A percentile compares a stretch with the other conserved stretches of the same genome.
phyloP scores from a whole-genome alignment of 2,113 vertebrate species.

The Paraplagusia blochii region DNA sequence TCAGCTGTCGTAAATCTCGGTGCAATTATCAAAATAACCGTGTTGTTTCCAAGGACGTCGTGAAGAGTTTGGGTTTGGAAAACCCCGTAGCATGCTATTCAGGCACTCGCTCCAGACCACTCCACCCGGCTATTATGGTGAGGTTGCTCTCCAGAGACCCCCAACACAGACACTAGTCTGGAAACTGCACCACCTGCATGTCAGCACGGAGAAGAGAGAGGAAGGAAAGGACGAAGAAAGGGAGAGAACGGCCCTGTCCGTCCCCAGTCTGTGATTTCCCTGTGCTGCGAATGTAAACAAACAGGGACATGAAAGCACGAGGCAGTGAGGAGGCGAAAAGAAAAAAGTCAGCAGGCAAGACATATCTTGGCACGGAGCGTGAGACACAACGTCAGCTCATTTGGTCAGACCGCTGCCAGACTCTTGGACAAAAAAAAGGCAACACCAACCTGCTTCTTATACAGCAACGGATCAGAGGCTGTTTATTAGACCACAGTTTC shows the following conservation, averaged over 20 bases:
- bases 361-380: conserved; percentile 62
- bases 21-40: conserved; percentile 30
- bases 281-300: conserved; percentile 63
- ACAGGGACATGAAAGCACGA: conserved; percentile 51
- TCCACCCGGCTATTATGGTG: conserved; percentile 68
- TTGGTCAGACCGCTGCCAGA: conserved; percentile 52
- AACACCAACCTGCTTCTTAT: no score
- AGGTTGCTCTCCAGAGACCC: conserved; percentile 65
- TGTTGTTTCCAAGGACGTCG: conserved; percentile 47
- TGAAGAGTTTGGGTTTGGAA: conserved; percentile 61
- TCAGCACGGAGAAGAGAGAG: conserved; percentile 27
- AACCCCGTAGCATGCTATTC: conserved; percentile 62
- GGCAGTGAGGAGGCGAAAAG: conserved; percentile 15
- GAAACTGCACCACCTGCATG: conserved; percentile 49
- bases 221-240: conserved; percentile 52
- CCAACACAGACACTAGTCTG: conserved; percentile 59
- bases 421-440: conserved; percentile 49
- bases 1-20: conserved; percentile 42
- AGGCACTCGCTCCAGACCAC: conserved; percentile 51
- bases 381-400: conserved; percentile 59
- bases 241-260: conserved; percentile 38
- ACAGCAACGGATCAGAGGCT: no score
- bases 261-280: conserved; percentile 58
- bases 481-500: no score
- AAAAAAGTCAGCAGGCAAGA: conserved; percentile 50